These are phyloP conservation scores for Araneus ventricosus DNA, from an alignment of 1,140 invertebrate genomes.

Conservation along the genomic window DNA sequence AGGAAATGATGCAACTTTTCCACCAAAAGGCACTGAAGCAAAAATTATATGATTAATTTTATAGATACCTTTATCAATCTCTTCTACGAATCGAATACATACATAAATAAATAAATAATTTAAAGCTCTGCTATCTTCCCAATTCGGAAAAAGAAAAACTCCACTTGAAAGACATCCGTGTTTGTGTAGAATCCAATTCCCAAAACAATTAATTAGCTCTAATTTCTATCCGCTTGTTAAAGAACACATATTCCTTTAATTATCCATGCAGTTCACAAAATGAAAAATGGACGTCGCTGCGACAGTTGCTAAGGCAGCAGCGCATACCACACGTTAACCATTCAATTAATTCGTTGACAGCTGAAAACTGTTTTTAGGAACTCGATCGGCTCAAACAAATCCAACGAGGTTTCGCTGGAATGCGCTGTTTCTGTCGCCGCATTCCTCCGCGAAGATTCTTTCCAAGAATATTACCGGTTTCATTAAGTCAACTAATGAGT, in stretches of 20 bases:
- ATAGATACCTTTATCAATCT: no score
- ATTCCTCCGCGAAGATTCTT: conserved; percentile 54
- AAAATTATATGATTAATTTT: no score
- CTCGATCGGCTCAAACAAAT: conserved; percentile 63
- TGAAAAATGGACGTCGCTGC: not conserved
- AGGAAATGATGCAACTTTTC: no score
- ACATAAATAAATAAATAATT: not conserved
- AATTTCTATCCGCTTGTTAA: conserved; percentile 43
- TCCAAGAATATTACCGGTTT: conserved; percentile 70
- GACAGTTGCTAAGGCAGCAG: conserved; percentile 8
- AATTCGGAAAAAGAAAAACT: not conserved
- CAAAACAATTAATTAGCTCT: conserved; percentile 37
- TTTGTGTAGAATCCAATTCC: not conserved
- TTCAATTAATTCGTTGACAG: conserved; percentile 63
- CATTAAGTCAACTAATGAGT: conserved; percentile 71
- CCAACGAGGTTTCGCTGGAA: conserved; percentile 33
- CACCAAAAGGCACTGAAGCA: no score
- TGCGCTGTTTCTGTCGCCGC: not conserved
- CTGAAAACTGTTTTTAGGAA: conserved; percentile 46
- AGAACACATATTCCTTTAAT: not conserved
- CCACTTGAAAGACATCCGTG: not conserved
- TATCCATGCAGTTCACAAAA: not conserved
- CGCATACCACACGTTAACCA: conserved; percentile 48
- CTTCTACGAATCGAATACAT: no score
- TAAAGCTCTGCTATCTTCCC: not conserved